These are phyloP conservation scores for Dione juno DNA, from an alignment of 2,888 invertebrate species.

Conservation along the genomic window DNA sequence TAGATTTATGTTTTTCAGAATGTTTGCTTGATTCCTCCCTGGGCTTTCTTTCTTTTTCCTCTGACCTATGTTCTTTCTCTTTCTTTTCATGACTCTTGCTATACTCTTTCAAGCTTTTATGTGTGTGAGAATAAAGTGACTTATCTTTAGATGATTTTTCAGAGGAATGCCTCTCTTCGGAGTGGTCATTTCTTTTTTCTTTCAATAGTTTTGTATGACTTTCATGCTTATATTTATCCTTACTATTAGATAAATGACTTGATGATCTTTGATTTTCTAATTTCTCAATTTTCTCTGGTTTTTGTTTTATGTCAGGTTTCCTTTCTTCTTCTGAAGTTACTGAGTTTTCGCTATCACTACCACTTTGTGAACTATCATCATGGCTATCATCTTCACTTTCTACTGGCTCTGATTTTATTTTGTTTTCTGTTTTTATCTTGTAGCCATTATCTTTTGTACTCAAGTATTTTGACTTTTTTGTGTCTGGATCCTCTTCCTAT, in stretches of 20 bases:
- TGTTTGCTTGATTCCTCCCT: conserved; percentile 43
- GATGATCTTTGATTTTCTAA: conserved; percentile 53
- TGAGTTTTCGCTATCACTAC: conserved; percentile 61
- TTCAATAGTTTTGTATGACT: conserved; percentile 48
- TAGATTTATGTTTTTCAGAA: conserved; percentile 40
- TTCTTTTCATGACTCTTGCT: conserved; percentile 38
- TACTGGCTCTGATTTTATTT: conserved; percentile 58
- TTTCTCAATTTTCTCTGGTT: conserved; percentile 59
- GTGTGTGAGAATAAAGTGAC: conserved; percentile 59
- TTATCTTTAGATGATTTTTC: conserved; percentile 62
- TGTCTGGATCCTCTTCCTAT: conserved; percentile 68
- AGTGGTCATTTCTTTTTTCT: conserved; percentile 54
- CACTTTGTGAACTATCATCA: conserved; percentile 61
- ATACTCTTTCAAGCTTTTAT: conserved; percentile 49
- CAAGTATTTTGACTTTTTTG: conserved; percentile 63
- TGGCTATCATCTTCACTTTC: conserved; percentile 52
- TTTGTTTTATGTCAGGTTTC: conserved; percentile 51
- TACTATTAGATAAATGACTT: conserved; percentile 56
- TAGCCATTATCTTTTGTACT: conserved; percentile 62
- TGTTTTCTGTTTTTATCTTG: conserved; percentile 54
- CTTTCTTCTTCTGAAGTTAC: conserved; percentile 64
- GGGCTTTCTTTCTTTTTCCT: conserved; percentile 40
- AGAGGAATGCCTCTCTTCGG: conserved; percentile 54
- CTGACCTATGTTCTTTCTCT: conserved; percentile 43
- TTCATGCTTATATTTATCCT: conserved; percentile 56